A percentile compares a stretch with the other conserved stretches of the same genome.
These are phyloP conservation scores for Steatornis caripensis DNA, from an alignment of 2,113 vertebrate species.

Conservation along the genomic window DNA sequence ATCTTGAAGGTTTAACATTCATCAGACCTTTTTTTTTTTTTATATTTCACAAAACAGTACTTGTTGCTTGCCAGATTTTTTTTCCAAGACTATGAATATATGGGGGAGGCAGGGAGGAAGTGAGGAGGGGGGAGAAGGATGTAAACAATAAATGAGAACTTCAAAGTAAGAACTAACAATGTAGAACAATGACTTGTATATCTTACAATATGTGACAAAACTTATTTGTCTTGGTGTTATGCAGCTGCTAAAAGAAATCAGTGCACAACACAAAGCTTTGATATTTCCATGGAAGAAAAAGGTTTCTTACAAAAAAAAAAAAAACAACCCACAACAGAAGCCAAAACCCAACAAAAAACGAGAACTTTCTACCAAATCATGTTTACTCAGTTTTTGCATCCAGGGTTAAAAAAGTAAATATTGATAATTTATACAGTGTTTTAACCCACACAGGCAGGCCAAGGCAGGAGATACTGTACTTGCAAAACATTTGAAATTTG, in stretches of 20 bases:
- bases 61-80: neutral
- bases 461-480: neutral
- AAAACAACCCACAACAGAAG: too few species aligned
- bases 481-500: neutral
- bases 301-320: neutral
- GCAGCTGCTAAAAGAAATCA: conserved; percentile 46
- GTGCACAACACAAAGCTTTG: conserved; percentile 27
- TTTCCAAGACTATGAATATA: neutral
- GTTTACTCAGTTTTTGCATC: neutral
- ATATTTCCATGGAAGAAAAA: conserved; percentile 8
- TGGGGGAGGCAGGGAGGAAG: conserved; percentile 31
- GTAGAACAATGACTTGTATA: conserved; percentile 38
- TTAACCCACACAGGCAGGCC: neutral
- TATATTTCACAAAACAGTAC: conserved; percentile 7
- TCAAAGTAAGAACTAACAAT: conserved; percentile 48
- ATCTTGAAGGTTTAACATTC: neutral
- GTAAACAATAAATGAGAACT: conserved; percentile 55
- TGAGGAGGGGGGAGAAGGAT: conserved; percentile 19
- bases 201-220: conserved; percentile 10
- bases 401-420: conserved; percentile 12
- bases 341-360: neutral
- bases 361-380: neutral
- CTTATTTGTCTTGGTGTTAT: conserved; percentile 21
- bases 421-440: neutral
- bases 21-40: neutral